phyloP scores from a whole-genome alignment of 2,888 invertebrate genomes.

The Drosophila percnosoma region DNA sequence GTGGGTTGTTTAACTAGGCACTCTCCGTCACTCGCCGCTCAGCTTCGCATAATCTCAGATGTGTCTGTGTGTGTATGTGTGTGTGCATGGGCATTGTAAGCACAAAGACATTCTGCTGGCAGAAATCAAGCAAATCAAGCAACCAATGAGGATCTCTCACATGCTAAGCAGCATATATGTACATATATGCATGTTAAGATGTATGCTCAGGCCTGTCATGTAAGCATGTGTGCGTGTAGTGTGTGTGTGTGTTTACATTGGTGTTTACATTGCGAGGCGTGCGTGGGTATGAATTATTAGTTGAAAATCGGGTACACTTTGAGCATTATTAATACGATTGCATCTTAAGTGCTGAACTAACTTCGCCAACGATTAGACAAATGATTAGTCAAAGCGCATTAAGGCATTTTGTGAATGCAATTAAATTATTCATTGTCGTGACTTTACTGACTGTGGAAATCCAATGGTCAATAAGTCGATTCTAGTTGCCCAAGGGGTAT shows the following conservation, averaged over 20 bases:
- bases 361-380: constrained; percentile 21
- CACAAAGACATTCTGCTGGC: constrained; percentile 14
- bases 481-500: neutral
- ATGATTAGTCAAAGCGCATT: constrained; percentile 30
- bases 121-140: neutral
- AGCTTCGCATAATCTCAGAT: too few relatives aligned
- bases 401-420: constrained; percentile 1
- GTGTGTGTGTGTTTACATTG: constrained; percentile 31
- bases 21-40: too few relatives aligned
- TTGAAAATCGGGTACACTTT: constrained; percentile 6
- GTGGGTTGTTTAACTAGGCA: too few relatives aligned
- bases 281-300: constrained; percentile 60
- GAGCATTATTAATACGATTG: constrained; percentile 1
- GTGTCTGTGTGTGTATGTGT: neutral
- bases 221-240: constrained; percentile 5
- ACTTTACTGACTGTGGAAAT: neutral
- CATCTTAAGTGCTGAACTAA: constrained; percentile 19
- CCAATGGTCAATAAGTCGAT: constrained; percentile 2
- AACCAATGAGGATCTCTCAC: constrained; percentile 8
- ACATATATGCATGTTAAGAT: neutral
- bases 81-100: constrained; percentile 10
- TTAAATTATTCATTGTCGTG: constrained; percentile 46
- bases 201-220: constrained; percentile 18
- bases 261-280: constrained; percentile 13
- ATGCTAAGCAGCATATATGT: constrained; percentile 27